Percentiles rank a stretch among this genome's conserved stretches.
Conservation (phyloP, 2,113 vertebrate genomes). For the Thunnus maccoyii region DNA sequence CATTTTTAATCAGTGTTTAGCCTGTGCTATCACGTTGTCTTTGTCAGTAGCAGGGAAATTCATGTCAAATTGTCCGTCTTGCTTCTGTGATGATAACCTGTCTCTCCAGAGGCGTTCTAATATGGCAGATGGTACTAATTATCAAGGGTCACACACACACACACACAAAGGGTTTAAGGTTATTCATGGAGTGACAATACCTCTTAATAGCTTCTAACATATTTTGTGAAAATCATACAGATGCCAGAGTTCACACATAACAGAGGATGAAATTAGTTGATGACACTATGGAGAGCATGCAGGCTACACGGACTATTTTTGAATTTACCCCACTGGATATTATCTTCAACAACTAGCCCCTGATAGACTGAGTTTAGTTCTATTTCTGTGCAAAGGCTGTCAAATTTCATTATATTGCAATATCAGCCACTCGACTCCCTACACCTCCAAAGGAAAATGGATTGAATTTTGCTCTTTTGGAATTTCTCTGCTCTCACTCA, state of each 20-base stretch:
- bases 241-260: slow-evolving; percentile 49
- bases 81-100: slow-evolving; percentile 63
- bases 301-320: neutral
- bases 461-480: slow-evolving; percentile 41
- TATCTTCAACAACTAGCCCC: neutral
- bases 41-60: slow-evolving; percentile 18
- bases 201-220: slow-evolving; percentile 35
- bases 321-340: slow-evolving; percentile 3
- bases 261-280: slow-evolving; percentile 47
- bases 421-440: slow-evolving; percentile 6
- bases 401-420: slow-evolving; percentile 39
- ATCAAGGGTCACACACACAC: slow-evolving; percentile 71
- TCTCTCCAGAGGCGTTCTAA: slow-evolving; percentile 74
- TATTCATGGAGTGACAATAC: slow-evolving; percentile 37
- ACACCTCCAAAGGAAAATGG: slow-evolving; percentile 34
- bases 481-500: slow-evolving; percentile 15
- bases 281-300: neutral
- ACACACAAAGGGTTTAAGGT: slow-evolving; percentile 34
- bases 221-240: slow-evolving; percentile 42
- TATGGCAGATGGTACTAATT: slow-evolving; percentile 81
- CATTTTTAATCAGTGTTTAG: neutral
- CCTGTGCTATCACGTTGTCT: neutral
- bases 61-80: slow-evolving; percentile 59
- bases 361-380: slow-evolving; percentile 11
- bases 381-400: slow-evolving; percentile 33